Evolutionary conservation across 2,888 invertebrate species (phyloP), one percentile per base, ranked within the genome.

Genomic region (Oligia latruncula): DNA sequence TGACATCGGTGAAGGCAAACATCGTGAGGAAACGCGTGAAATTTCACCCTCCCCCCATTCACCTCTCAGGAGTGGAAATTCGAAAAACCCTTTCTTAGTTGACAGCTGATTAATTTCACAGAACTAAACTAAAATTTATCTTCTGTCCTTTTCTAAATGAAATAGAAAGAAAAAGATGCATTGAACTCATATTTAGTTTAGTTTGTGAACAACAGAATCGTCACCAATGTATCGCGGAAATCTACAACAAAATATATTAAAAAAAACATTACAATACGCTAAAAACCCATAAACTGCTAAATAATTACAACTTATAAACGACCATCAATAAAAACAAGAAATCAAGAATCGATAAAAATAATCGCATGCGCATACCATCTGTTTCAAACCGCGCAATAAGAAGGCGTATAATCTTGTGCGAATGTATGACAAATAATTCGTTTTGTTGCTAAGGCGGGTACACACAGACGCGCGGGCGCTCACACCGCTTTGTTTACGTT

Each of bases 401-500:
- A 70, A 74, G 70, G 80, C 80, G 68, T 74, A 86, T 86, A 86
- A 83, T 85, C 75, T 78, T 66, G 78, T 49, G 64, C 52, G 43
- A 78, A 76, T 80, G 85, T 89, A 90, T 93, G 94, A 94, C 93
- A 94, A 93, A 93, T 85, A 81, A 82, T 92, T 86, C 90, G 90
- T 92, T 91, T 92, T 92, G 92, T 93, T 93, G 87, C 88, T 90
- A 93, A 92, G 90, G 91, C 83, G 74, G 84, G 89, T 80, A 86
- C 91, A 92, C 92, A 91, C 91, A 81, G 90, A 87, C 84, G 88
- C 84, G 73, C 84, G 88, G 88, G 88, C 85, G 87, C 86, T 84
- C 66, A 43, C 76, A 68, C 29, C 65, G 80, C 76, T 71, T 77
- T 95, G 96, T 96, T 96, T 96, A 95, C 94, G 91, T 92, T 95